Conservation (phyloP, 2,113 vertebrate species). For the Sorex fumeus region DNA sequence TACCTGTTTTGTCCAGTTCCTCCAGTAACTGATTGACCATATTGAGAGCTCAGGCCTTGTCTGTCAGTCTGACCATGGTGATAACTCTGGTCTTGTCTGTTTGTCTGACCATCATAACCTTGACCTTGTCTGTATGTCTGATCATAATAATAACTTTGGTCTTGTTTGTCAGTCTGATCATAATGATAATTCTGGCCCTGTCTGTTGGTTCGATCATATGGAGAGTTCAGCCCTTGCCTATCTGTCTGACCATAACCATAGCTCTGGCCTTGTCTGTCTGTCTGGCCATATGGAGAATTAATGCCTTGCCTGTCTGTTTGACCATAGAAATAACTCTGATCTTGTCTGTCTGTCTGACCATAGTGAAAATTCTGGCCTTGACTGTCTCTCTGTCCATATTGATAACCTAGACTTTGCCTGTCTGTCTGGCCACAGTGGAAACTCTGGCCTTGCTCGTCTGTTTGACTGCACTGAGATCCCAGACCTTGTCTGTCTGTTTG, state of each 20-base stretch:
- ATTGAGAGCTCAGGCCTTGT: not conserved
- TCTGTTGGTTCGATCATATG: not conserved
- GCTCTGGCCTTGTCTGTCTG: not conserved
- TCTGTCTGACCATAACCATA: accelerated
- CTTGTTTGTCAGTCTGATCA: not conserved
- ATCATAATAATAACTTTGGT: accelerated
- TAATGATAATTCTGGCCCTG: accelerated
- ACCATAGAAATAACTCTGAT: accelerated
- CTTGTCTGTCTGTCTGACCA: not conserved
- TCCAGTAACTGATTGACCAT: conserved; percentile 37
- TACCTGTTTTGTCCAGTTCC: conserved; percentile 57
- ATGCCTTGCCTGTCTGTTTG: not conserved
- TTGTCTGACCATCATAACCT: not conserved
- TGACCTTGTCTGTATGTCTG: not conserved
- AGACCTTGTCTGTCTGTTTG: not conserved
- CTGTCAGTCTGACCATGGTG: not conserved
- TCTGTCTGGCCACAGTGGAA: accelerated
- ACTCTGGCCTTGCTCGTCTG: not conserved
- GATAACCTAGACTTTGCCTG: not conserved
- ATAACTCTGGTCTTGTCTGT: not conserved
- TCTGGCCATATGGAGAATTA: accelerated
- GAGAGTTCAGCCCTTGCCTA: accelerated
- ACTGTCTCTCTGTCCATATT: not conserved
- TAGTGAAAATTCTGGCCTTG: accelerated
- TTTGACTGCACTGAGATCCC: accelerated